Evolutionary conservation across 2,113 vertebrate species (phyloP).

Genomic region (Hyla sarda): DNA sequence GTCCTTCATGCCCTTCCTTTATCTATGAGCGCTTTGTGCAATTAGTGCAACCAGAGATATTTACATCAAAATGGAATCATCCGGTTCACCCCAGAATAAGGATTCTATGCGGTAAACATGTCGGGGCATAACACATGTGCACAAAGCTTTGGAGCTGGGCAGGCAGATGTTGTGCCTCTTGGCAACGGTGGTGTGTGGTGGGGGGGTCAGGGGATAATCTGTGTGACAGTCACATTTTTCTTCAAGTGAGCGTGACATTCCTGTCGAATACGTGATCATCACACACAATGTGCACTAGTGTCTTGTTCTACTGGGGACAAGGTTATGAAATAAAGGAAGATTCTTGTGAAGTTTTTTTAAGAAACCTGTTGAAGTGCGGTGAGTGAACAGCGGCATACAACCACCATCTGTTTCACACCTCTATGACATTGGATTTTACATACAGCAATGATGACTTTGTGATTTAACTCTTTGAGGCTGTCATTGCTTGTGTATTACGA

Average conservation of each 20-base stretch:
- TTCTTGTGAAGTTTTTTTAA: background rate
- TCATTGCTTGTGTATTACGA: background rate
- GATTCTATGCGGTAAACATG: background rate
- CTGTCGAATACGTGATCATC: background rate
- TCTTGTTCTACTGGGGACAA: background rate
- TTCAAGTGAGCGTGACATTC: slow-evolving; percentile 7
- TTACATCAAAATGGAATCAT: slow-evolving; percentile 12
- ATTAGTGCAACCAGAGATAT: background rate
- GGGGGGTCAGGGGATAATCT: slow-evolving; percentile 16
- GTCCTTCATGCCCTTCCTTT: background rate
- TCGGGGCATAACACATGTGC: slow-evolving; percentile 20
- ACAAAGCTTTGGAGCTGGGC: background rate
- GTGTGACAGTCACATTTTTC: slow-evolving; percentile 18
- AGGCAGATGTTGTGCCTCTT: slow-evolving; percentile 22
- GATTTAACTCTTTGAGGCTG: background rate
- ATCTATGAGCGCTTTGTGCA: background rate
- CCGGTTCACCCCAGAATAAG: background rate
- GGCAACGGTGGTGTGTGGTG: background rate
- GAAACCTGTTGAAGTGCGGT: background rate
- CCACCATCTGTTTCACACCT: background rate
- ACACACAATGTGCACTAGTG: background rate
- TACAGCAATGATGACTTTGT: background rate
- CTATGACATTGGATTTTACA: background rate
- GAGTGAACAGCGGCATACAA: background rate
- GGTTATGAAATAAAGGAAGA: background rate